Base-by-base conservation (phyloP, 2,888 invertebrate species). In the Stenichneumon culpator region DNA sequence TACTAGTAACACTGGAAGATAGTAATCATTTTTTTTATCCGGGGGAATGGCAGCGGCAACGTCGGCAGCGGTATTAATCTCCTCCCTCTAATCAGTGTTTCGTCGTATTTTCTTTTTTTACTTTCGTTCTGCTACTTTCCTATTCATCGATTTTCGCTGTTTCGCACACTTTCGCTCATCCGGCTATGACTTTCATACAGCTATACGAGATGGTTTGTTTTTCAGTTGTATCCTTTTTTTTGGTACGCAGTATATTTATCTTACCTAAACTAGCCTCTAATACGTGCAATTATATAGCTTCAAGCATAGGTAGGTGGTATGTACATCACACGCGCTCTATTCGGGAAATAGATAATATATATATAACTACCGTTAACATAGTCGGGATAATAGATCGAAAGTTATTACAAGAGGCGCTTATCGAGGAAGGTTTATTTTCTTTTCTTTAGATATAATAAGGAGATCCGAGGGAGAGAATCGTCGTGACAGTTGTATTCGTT, bases 1-100 rank as follows among this genome's bases (percentile, higher is more conserved):
- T 92, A 92, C 91, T 89, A 91, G 91, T 93, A 93, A 93, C 93
- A 93, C 92, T 93, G 93, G 93, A 93, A 93, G 93, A 93, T 93
- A 92, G 89, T 92, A 73, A 79, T 81, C 89, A 28, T 32, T 63
- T 63, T 63, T 32, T 63, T n/a, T 32, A 32, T 89, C 88, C 88
- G 89, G 88, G 89, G 86, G 74, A 79, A 81, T 79, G 79, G 86
- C 82, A 86, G 84, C 86, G 84, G 87, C 86, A 87, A 87, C 81
- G 87, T 83, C 83, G 89, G 87, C 82, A 86, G 83, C 87, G 86
- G 69, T 87, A 50, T 85, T 83, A 70, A 70, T 89, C 83, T 84
- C 83, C 77, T 87, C 72, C 82, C 74, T 86, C 68, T 82, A 87
- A 80, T 87, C 86, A 82, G 80, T 87, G 86, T 86, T 82, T 74